Evolutionary conservation across 2,113 vertebrate species (phyloP).

Genomic region (Oxyura jamaicensis): DNA sequence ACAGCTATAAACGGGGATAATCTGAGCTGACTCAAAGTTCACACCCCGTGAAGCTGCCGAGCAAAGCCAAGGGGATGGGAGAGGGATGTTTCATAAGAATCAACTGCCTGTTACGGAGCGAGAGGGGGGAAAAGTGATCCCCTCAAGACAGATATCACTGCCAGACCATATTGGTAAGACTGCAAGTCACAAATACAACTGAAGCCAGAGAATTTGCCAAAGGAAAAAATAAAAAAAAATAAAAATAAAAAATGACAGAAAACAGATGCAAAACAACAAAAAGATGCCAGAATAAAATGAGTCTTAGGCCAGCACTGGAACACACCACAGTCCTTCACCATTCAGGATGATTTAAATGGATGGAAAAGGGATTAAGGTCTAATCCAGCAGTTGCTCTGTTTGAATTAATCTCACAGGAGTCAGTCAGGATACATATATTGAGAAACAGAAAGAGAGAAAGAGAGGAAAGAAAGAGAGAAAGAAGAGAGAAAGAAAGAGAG

Average conservation of each 20-base stretch:
- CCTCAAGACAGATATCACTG: constrained; percentile 11
- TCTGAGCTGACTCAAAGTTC: neutral
- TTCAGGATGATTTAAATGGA: constrained; percentile 50
- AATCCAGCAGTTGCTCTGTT: constrained; percentile 48
- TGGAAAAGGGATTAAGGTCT: constrained; percentile 54
- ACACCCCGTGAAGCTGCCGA: neutral
- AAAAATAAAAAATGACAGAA: neutral
- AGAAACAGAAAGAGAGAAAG: neutral
- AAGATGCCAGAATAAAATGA: constrained; percentile 36
- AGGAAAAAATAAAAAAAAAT: neutral
- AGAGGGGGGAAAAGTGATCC: neutral
- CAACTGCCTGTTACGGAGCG: neutral
- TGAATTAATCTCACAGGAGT: constrained; percentile 46
- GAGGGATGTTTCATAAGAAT: constrained; percentile 16
- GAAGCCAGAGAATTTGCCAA: neutral
- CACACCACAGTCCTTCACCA: neutral
- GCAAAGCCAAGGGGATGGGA: neutral
- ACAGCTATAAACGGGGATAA: neutral
- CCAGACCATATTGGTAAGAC: constrained; percentile 1
- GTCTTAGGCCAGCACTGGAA: neutral
- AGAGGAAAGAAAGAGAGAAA: no score
- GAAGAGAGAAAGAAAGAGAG: no score
- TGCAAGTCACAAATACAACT: neutral
- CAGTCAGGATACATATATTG: constrained; percentile 2
- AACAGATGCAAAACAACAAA: constrained; percentile 37